Evolutionary conservation across 2,113 vertebrate species (phyloP).

Genomic region (Phylloscopus trochiloides): DNA sequence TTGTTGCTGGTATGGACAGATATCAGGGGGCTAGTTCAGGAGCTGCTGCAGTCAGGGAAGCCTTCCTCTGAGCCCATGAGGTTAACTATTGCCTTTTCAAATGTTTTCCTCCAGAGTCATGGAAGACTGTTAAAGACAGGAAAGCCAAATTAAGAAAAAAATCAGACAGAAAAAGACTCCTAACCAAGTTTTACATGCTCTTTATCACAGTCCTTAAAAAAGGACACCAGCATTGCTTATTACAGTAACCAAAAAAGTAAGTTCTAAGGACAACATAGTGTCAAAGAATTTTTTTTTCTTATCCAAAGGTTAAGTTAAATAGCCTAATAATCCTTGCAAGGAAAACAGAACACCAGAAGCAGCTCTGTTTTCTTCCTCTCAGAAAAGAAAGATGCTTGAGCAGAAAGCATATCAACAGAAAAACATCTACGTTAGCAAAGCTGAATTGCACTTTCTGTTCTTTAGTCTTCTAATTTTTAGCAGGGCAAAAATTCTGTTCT

Average conservation of each 20-base stretch:
- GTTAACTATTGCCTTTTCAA: slow-evolving; percentile 9
- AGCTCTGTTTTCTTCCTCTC: background rate
- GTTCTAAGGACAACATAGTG: background rate
- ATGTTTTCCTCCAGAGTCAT: background rate
- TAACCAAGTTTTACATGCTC: background rate
- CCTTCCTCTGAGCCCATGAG: background rate
- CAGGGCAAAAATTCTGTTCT: background rate
- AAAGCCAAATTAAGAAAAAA: slow-evolving; percentile 6
- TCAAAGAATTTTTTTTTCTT: background rate
- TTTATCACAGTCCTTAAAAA: background rate
- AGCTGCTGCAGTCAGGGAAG: background rate
- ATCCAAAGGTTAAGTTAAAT: background rate
- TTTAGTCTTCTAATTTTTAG: background rate
- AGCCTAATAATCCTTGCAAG: background rate
- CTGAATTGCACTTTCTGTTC: background rate
- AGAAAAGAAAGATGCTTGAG: background rate
- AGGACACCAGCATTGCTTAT: background rate
- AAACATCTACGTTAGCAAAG: background rate
- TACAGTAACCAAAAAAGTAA: background rate
- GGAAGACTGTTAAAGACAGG: background rate
- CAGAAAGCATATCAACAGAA: background rate
- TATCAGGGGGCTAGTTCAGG: background rate
- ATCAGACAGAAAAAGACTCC: background rate
- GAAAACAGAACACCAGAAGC: background rate
- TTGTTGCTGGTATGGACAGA: background rate